Percentiles rank a stretch among this genome's conserved stretches.
phyloP scores from a whole-genome alignment of 1,140 invertebrate species.

The Bradynema listronoti region DNA sequence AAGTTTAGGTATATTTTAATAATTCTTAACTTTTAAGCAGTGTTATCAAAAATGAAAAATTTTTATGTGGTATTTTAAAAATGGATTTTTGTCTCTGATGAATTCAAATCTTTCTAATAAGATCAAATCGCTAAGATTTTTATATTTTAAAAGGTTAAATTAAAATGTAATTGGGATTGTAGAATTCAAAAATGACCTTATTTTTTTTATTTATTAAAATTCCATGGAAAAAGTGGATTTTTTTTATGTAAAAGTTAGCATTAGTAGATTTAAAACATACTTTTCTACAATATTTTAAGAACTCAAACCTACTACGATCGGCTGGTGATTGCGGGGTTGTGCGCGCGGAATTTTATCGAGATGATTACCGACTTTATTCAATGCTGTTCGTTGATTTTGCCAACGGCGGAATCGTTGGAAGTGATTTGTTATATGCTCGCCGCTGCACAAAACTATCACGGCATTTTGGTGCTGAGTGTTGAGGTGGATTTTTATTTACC shows the following conservation, averaged over 20 bases:
- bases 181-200: too few relatives aligned
- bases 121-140: too few relatives aligned
- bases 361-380: constrained; percentile 31
- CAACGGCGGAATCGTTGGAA: constrained; percentile 32
- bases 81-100: too few relatives aligned
- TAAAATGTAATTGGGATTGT: too few relatives aligned
- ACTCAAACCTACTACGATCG: constrained; percentile 40
- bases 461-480: constrained; percentile 20
- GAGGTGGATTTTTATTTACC: constrained; percentile 16
- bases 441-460: constrained; percentile 13
- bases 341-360: constrained; percentile 37
- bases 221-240: too few relatives aligned
- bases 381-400: constrained; percentile 19
- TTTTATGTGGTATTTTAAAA: too few relatives aligned
- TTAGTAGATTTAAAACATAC: not conserved
- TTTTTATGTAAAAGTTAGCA: too few relatives aligned
- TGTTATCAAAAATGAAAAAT: too few relatives aligned
- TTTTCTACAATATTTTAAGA: constrained; percentile 7
- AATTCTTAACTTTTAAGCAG: too few relatives aligned
- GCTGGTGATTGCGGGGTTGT: constrained; percentile 36
- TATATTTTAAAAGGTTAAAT: too few relatives aligned
- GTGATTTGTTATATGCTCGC: constrained; percentile 36
- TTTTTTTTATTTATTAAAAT: too few relatives aligned
- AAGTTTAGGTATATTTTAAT: constrained; percentile 18
- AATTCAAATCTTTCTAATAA: too few relatives aligned